phyloP scores from a whole-genome alignment of 2,113 vertebrate species.

The Aleadryas rufinucha region DNA sequence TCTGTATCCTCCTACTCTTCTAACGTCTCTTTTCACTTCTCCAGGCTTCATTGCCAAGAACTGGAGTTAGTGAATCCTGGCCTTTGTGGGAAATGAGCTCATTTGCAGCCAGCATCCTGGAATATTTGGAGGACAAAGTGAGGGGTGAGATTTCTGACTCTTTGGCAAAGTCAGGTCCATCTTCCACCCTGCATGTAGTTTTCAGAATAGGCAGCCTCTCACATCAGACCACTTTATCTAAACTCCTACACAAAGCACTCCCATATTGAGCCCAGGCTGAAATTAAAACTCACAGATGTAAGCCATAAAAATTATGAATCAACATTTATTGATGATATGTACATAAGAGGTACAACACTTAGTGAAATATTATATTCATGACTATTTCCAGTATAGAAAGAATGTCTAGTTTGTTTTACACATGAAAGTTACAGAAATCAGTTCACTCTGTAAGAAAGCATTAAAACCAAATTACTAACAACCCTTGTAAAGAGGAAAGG shows the following conservation, averaged over 20 bases:
- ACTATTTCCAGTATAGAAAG: conserved; percentile 79
- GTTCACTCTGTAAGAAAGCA: conserved; percentile 76
- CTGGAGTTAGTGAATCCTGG: not conserved
- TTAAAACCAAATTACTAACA: conserved; percentile 69
- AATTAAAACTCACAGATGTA: not conserved
- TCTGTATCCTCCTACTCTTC: not conserved
- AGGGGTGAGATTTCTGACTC: not conserved
- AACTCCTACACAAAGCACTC: not conserved
- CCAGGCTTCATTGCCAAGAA: not conserved
- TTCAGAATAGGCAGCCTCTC: not conserved
- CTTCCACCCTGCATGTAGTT: not conserved
- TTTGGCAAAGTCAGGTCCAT: not conserved
- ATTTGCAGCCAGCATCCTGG: not conserved
- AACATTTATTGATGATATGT: conserved; percentile 98
- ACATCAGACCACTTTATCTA: not conserved
- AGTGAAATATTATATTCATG: conserved; percentile 82
- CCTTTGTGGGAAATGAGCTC: not conserved
- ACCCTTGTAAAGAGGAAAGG: conserved; percentile 3
- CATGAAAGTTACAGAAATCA: conserved; percentile 80
- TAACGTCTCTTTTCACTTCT: not conserved
- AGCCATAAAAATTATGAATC: conserved; percentile 83
- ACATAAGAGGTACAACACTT: conserved; percentile 93
- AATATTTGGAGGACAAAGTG: not conserved
- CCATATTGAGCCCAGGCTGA: not conserved
- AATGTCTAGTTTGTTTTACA: conserved; percentile 75